Evolutionary conservation across 2,888 invertebrate genomes (phyloP), one percentile per base, ranked within the genome.

Genomic region (Drosophila multiciliata): DNA sequence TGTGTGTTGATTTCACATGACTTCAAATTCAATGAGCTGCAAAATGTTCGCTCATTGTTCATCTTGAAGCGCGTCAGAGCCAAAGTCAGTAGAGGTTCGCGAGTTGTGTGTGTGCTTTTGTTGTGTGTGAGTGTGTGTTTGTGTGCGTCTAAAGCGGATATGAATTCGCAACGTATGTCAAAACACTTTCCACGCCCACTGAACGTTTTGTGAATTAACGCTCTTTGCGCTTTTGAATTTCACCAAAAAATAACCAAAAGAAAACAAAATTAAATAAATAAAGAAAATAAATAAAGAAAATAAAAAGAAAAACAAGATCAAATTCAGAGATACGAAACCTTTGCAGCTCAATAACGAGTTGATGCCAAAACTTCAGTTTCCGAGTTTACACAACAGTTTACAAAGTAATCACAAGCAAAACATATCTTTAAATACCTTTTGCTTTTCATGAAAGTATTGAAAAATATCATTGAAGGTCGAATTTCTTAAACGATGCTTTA

Each of bases 21-120:
- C 89, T 86, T 87, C 86, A 89, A 89, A 86, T 87, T 86, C 86
- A 86, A 86, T 86, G 86, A 86, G 86, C 89, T 86, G 86, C 85
- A 71, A 86, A 86, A 86, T 89, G 81, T 83, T 88, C 84, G 82
- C 87, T 84, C 86, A 88, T 86, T 86, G 87, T 86, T 86, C 74
- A 87, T 75, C 82, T 82, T 81, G 72, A 79, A 87, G 87, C 89
- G 87, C 84, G 89, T 86, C 86, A 89, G 82, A 75, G 68, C 77
- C 73, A 70, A 77, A 76, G 63, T 73, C 75, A 76, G 62, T 54
- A 45, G 55, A 80, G 69, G 64, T 77, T 67, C 59, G 61, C 66
- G 67, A 62, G 53, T 17, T 40, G 32, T 48, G 29, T 45, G 6
- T 49, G 11, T 42, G 23, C 17, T 40, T 6, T 17, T 36, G n/a